Conservation (phyloP, 2,888 invertebrate genomes). For the Argyresthia albistria region DNA sequence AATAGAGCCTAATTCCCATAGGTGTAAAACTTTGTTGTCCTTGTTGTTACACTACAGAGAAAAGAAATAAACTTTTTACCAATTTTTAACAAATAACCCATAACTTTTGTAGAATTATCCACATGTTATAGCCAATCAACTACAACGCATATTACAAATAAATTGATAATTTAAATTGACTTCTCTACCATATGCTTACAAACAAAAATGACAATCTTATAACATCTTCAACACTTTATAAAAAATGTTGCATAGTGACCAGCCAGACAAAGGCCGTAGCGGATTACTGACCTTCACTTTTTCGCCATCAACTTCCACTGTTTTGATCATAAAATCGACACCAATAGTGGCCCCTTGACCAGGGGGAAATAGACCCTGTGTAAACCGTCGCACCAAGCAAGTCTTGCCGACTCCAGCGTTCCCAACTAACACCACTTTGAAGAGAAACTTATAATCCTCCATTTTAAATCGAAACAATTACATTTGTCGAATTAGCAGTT, state of each 20-base stretch:
- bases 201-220: not conserved
- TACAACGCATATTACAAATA: no score
- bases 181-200: not conserved
- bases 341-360: slow-evolving; percentile 99
- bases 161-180: no score
- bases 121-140: no score
- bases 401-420: slow-evolving; percentile 99
- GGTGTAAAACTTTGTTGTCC: no score
- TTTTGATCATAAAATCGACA: slow-evolving; percentile 99
- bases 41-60: no score
- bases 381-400: slow-evolving; percentile 95
- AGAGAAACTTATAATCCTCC: slow-evolving; percentile 99
- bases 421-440: slow-evolving; percentile 98
- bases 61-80: no score
- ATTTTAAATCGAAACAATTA: slow-evolving; percentile 68
- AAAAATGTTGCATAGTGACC: no score
- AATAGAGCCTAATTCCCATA: no score
- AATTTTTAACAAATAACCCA: no score
- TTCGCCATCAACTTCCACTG: slow-evolving; percentile 96
- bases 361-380: slow-evolving; percentile 97
- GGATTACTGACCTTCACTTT: slow-evolving; percentile 84
- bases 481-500: slow-evolving; percentile 32
- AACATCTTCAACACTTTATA: not conserved
- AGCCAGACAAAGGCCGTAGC: slow-evolving; percentile 2
- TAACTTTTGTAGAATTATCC: no score